A percentile compares a stretch with the other conserved stretches of the same genome.
These are phyloP conservation scores for Temnothorax nylanderi DNA, from an alignment of 1,140 invertebrate species.

Conservation along the genomic window DNA sequence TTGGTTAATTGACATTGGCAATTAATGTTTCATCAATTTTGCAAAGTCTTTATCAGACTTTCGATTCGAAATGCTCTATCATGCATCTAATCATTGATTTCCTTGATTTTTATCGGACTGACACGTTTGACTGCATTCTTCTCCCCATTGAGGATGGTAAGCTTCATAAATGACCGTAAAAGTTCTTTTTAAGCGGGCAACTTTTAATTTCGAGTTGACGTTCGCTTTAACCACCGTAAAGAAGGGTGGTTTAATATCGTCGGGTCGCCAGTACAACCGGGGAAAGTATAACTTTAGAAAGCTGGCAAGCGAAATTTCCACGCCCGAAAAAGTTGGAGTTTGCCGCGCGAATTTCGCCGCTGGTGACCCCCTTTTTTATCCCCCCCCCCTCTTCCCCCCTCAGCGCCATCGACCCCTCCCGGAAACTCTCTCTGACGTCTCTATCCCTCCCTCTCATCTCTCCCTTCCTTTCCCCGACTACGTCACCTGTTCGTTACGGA, in stretches of 20 bases:
- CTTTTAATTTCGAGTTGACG: slow-evolving; percentile 74
- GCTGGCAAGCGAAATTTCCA: slow-evolving; percentile 64
- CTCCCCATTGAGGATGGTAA: background rate
- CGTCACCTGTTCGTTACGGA: slow-evolving; percentile 50
- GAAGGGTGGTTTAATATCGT: slow-evolving; percentile 64
- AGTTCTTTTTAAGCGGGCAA: slow-evolving; percentile 62
- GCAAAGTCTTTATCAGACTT: background rate
- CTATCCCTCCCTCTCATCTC: background rate
- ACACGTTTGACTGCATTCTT: slow-evolving; percentile 32
- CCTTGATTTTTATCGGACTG: background rate
- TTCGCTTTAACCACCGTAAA: slow-evolving; percentile 58
- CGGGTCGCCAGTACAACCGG: slow-evolving; percentile 16
- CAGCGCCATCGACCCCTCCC: slow-evolving; percentile 26
- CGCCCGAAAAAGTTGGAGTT: slow-evolving; percentile 51
- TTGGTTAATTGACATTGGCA: background rate
- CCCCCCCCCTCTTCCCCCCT: background rate
- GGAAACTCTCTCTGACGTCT: slow-evolving; percentile 44
- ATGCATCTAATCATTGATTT: background rate
- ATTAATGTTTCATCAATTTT: background rate
- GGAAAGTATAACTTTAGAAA: slow-evolving; percentile 56
- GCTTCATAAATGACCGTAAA: slow-evolving; percentile 65
- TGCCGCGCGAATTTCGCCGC: slow-evolving; percentile 44
- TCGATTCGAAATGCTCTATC: background rate
- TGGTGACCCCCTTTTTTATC: slow-evolving; percentile 18
- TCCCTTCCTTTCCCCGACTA: background rate